Evolutionary conservation across 2,113 vertebrate species (phyloP), one percentile per base, ranked within the genome.

Genomic region (Myotis lucifugus): DNA sequence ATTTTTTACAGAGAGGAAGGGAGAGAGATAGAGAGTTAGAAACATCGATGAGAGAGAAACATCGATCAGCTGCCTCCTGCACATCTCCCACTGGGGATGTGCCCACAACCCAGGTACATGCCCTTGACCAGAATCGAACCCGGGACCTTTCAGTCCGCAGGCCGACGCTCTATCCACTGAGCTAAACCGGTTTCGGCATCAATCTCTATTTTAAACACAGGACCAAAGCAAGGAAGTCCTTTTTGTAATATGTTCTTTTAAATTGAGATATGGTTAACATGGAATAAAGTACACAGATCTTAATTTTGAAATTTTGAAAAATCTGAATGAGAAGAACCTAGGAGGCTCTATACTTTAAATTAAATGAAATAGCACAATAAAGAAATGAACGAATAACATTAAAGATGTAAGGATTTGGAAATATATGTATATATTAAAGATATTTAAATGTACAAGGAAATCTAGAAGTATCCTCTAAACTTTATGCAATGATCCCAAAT

Each of bases 301-400:
- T 82, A 92, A 67, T 54, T 69, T 78, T 46, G 70, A 59, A 46
- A 12, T 42, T 84, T 67, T 91, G 56, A 59, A 59, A 59, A 83
- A 25, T 76, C 48, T 27, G 40, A 92, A 48, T 50, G n/a, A 92
- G 27, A 70, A 76, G 37, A 82, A 72, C 6, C 8, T 32, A 81
- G 18, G 37, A 74, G 56, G 46, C 46, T 86, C 74, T 46, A 14
- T 74, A 66, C 66, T 67, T 87, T 14, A 69, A 67, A 50, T 59
- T 76, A 91, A 91, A 42, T 73, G 27, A 86, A 87, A 66, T 56
- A 9, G 81, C 69, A 83, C 14, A 95, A 29, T 76, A 88, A 82
- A 76, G 48, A 48, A 29, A 21, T 59, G 50, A 88, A 83, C 50
- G 40, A 92, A 48, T 88, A 2, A 77, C 67, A 67, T 8, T 66